A percentile compares a stretch with the other conserved stretches of the same genome.
phyloP scores from a whole-genome alignment of 2,797 vertebrate genomes.

The Platalea minor region DNA sequence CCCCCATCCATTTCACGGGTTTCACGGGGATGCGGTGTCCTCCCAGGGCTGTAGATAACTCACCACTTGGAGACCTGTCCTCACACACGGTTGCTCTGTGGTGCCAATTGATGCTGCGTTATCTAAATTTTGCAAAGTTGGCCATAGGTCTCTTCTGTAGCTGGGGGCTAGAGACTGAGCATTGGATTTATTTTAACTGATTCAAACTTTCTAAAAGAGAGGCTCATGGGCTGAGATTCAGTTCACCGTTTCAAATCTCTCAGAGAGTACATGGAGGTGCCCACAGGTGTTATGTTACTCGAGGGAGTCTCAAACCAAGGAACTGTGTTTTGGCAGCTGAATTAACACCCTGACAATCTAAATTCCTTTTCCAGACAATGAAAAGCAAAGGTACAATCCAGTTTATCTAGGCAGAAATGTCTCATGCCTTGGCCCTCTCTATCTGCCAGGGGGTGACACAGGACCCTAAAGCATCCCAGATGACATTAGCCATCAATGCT shows the following conservation, averaged over 20 bases:
- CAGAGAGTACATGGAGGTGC: background rate
- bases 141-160: background rate
- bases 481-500: background rate
- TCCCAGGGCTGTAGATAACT: background rate
- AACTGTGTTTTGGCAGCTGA: background rate
- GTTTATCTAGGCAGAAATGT: background rate
- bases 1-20: background rate
- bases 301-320: background rate
- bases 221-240: background rate
- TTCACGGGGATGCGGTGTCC: background rate
- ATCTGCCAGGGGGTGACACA: background rate
- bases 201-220: background rate
- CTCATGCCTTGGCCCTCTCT: background rate
- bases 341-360: too few species aligned
- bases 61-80: background rate
- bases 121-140: background rate
- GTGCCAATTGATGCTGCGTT: accelerated
- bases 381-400: background rate
- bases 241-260: background rate
- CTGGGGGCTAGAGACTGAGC: background rate
- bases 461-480: background rate
- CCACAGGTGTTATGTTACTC: background rate
- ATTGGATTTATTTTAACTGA: background rate
- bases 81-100: accelerated
- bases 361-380: background rate